phyloP scores from a whole-genome alignment of 2,888 invertebrate species.

The Drosophila anomelani region DNA sequence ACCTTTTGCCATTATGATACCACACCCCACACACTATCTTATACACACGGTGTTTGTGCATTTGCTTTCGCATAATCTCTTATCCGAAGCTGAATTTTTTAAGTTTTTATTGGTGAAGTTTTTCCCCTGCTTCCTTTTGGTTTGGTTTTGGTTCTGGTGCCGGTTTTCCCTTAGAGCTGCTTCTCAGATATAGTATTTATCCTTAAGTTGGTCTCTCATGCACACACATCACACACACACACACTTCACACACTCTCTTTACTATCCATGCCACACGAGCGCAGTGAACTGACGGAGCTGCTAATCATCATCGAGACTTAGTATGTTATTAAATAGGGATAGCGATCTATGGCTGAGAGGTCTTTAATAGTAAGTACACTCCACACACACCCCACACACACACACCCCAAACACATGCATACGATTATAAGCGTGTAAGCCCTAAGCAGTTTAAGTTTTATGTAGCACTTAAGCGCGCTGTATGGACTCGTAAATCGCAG shows the following conservation, averaged over 20 bases:
- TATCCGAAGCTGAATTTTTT: slow-evolving; percentile 35
- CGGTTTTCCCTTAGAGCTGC: slow-evolving; percentile 51
- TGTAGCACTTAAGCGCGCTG: slow-evolving; percentile 75
- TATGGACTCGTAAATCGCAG: slow-evolving; percentile 76
- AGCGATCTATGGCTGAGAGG: slow-evolving; percentile 50
- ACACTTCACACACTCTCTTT: slow-evolving; percentile 34
- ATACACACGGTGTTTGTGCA: slow-evolving; percentile 62
- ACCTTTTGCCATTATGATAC: slow-evolving; percentile 43
- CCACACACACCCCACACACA: slow-evolving; percentile 19
- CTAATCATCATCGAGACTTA: slow-evolving; percentile 82
- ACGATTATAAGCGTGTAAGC: slow-evolving; percentile 56
- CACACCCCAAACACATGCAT: slow-evolving; percentile 26
- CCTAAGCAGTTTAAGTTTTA: slow-evolving; percentile 77
- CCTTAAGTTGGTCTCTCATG: slow-evolving; percentile 34
- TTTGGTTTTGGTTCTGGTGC: slow-evolving; percentile 69
- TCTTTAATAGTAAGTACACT: slow-evolving; percentile 66
- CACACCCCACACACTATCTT: background rate
- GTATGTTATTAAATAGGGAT: slow-evolving; percentile 62
- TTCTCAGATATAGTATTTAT: slow-evolving; percentile 60
- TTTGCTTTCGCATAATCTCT: slow-evolving; percentile 48
- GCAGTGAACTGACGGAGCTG: slow-evolving; percentile 70
- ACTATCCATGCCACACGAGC: slow-evolving; percentile 43
- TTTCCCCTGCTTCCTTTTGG: slow-evolving; percentile 66
- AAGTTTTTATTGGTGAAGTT: slow-evolving; percentile 61
- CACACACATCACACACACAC: slow-evolving; percentile 2